Percentiles rank a stretch among this genome's conserved stretches.
phyloP scores from a whole-genome alignment of 2,113 vertebrate genomes.

The Telmatochromis sp. region DNA sequence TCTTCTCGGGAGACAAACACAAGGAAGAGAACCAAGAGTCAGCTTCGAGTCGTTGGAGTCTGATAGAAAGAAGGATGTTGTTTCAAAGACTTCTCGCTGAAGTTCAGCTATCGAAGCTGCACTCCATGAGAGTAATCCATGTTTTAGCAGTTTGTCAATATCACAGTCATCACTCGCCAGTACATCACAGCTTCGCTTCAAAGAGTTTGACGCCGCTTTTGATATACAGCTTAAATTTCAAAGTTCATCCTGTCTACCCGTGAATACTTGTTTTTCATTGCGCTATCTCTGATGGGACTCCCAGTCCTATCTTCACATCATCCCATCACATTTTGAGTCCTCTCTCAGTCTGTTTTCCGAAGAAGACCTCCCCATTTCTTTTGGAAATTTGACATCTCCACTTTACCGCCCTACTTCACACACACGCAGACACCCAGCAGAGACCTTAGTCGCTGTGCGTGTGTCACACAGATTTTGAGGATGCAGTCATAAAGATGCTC shows the following conservation, averaged over 20 bases:
- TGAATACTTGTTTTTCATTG: not conserved
- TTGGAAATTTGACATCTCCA: not conserved
- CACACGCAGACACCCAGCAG: not conserved
- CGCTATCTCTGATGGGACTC: not conserved
- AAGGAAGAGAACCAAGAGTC: not conserved
- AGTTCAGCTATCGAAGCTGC: not conserved
- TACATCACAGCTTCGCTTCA: constrained; percentile 6
- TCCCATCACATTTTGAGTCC: not conserved
- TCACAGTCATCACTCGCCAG: constrained; percentile 4
- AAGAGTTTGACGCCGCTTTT: constrained; percentile 5
- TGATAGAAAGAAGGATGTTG: not conserved
- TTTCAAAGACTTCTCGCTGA: not conserved
- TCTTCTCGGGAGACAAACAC: not conserved
- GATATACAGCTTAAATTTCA: constrained; percentile 14
- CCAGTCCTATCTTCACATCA: not conserved
- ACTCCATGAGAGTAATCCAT: not conserved
- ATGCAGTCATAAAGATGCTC: not conserved
- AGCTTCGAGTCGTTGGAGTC: not conserved
- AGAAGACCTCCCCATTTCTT: not conserved
- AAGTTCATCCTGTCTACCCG: not conserved
- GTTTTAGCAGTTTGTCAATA: constrained; percentile 39
- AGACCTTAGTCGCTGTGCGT: not conserved
- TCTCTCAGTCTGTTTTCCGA: not conserved
- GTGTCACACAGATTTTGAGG: not conserved
- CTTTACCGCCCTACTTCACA: not conserved